A percentile compares a stretch with the other conserved stretches of the same genome.
These are phyloP conservation scores for Drosophila sturtevanti DNA, from an alignment of 1,140 invertebrate genomes.

Conservation along the genomic window DNA sequence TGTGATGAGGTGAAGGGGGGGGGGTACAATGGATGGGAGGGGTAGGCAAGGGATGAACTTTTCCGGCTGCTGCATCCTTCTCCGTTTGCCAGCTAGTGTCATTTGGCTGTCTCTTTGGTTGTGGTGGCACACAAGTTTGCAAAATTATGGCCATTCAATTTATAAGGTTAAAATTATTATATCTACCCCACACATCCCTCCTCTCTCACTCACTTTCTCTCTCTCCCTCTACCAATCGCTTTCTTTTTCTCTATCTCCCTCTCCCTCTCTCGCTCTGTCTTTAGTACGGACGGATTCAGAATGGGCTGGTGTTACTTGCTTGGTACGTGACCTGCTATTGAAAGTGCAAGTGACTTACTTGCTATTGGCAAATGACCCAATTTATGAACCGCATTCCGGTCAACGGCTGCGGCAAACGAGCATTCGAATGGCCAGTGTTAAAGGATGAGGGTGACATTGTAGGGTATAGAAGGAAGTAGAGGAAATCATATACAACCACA, in stretches of 20 bases:
- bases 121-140: slow-evolving; percentile 76
- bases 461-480: not conserved
- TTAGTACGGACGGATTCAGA: not conserved
- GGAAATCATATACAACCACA: not conserved
- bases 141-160: slow-evolving; percentile 75
- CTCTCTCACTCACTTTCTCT: not conserved
- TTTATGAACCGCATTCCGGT: slow-evolving; percentile 73
- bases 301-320: slow-evolving; percentile 44
- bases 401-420: slow-evolving; percentile 37
- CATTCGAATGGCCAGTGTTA: not conserved
- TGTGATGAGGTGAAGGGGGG: not conserved
- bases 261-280: not conserved
- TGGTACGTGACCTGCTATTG: slow-evolving; percentile 62
- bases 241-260: too few relatives aligned
- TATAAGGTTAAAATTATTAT: slow-evolving; percentile 78
- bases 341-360: slow-evolving; percentile 75
- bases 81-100: slow-evolving; percentile 42
- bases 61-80: slow-evolving; percentile 52
- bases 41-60: slow-evolving; percentile 11
- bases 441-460: slow-evolving; percentile 23
- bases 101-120: slow-evolving; percentile 55
- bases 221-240: not conserved
- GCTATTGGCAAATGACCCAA: slow-evolving; percentile 78
- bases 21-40: not conserved
- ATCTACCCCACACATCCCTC: not conserved